Percentiles rank a stretch among this genome's conserved stretches.
Conservation (phyloP, 92 coral and sea anemone species). For the Nematostella vectensis region DNA sequence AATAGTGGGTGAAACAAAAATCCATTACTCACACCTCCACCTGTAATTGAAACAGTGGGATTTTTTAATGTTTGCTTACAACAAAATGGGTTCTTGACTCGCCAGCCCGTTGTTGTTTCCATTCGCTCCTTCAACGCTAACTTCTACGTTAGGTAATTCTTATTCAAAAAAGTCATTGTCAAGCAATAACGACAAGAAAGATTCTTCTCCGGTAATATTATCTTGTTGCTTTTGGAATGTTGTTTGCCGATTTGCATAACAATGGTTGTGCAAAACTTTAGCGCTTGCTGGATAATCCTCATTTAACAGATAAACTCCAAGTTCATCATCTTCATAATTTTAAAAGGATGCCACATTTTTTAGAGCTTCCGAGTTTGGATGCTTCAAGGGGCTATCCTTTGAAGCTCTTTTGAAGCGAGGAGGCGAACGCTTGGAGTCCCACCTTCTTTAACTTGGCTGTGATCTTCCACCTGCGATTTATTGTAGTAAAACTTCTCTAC, state of each 20-base stretch:
- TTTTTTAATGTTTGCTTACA: neutral
- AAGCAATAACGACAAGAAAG: conserved; percentile 1
- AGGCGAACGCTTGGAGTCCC: neutral
- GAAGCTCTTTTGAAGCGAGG: conserved; percentile 1
- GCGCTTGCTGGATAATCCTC: neutral
- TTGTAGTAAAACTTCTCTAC: conserved; percentile 1
- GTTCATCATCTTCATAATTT: neutral
- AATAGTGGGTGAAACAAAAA: too few species aligned
- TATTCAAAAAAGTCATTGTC: neutral
- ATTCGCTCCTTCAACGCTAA: neutral
- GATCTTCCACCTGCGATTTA: neutral
- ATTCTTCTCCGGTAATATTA: neutral
- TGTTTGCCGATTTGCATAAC: neutral
- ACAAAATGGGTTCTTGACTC: neutral
- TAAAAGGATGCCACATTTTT: neutral
- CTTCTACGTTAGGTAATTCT: neutral
- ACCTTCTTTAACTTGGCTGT: neutral
- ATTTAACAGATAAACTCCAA: neutral
- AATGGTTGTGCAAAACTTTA: neutral
- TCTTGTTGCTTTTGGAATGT: neutral
- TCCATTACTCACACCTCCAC: neutral
- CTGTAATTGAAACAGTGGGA: neutral
- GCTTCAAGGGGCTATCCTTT: neutral
- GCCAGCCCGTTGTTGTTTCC: neutral
- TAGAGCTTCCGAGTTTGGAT: neutral